Evolutionary conservation across 2,888 invertebrate genomes (phyloP).

Genomic region (Parapristionchus giblindavisi): DNA sequence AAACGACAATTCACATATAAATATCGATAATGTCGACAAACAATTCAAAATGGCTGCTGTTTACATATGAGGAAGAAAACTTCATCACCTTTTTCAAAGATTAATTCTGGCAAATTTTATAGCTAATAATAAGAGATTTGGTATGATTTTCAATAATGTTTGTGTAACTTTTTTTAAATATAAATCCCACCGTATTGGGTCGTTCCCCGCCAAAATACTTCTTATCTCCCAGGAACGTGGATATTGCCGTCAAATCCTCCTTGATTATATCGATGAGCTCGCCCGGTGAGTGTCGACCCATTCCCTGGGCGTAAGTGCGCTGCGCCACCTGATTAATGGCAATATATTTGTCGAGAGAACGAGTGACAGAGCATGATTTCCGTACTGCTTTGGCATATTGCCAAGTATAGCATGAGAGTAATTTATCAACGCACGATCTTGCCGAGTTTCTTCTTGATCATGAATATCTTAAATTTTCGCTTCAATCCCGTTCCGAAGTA

Average conservation of each 20-base stretch:
- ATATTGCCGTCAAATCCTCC: not conserved
- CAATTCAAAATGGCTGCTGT: too few species aligned
- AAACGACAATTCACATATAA: too few species aligned
- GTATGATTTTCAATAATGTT: too few species aligned
- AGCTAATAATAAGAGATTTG: too few species aligned
- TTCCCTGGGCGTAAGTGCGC: not conserved
- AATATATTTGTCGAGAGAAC: not conserved
- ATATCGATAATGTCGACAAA: too few species aligned
- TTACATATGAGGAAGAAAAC: too few species aligned
- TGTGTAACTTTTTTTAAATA: not conserved
- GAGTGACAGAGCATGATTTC: not conserved
- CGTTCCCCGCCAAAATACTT: not conserved
- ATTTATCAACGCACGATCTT: not conserved
- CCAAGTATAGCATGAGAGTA: not conserved
- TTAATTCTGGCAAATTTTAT: too few species aligned
- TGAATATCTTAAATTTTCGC: not conserved
- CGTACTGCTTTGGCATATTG: not conserved
- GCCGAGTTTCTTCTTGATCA: not conserved
- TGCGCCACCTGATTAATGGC: not conserved
- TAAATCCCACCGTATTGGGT: constrained; percentile 1
- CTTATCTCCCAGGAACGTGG: constrained; percentile 1
- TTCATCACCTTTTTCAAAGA: too few species aligned
- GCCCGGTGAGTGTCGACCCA: not conserved
- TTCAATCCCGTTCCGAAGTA: constrained; percentile 1
- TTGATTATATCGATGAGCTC: not conserved